These are phyloP conservation scores for Entomobrya proxima DNA, from an alignment of 2,888 invertebrate species.

Conservation along the genomic window DNA sequence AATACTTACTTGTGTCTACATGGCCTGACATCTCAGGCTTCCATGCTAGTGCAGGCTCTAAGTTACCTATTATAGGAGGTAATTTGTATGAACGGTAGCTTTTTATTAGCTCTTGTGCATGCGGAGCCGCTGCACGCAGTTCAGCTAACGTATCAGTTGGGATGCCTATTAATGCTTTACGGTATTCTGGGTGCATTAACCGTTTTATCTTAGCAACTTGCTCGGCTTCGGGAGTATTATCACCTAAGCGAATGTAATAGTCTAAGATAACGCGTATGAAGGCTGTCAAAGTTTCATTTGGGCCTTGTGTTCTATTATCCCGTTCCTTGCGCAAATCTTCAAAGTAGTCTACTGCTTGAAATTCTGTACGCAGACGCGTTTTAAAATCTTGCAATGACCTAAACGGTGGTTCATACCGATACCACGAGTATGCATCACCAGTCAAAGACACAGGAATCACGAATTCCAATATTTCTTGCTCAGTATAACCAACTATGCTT, in stretches of 20 bases:
- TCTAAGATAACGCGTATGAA: constrained; percentile 24
- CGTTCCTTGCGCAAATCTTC: constrained; percentile 19
- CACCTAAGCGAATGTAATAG: not conserved
- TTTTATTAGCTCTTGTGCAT: constrained; percentile 35
- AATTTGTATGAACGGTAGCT: not conserved
- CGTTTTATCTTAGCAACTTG: not conserved
- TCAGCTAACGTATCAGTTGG: not conserved
- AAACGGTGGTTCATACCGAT: not conserved
- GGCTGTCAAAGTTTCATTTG: constrained; percentile 10
- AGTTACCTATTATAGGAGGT: not conserved
- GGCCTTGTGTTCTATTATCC: constrained; percentile 26
- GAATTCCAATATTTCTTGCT: not conserved
- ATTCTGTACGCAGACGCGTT: not conserved
- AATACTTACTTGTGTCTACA: no score
- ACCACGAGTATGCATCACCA: constrained; percentile 35
- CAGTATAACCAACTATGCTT: not conserved
- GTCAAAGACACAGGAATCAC: not conserved
- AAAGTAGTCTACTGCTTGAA: constrained; percentile 18
- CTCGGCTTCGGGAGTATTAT: not conserved
- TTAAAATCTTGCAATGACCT: constrained; percentile 3
- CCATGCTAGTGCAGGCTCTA: constrained; percentile 33
- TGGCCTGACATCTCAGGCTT: not conserved
- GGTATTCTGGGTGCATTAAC: constrained; percentile 41
- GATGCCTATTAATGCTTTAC: not conserved
- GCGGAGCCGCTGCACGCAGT: not conserved